phyloP scores from a whole-genome alignment of 2,113 vertebrate species.

The Scatophagus argus region DNA sequence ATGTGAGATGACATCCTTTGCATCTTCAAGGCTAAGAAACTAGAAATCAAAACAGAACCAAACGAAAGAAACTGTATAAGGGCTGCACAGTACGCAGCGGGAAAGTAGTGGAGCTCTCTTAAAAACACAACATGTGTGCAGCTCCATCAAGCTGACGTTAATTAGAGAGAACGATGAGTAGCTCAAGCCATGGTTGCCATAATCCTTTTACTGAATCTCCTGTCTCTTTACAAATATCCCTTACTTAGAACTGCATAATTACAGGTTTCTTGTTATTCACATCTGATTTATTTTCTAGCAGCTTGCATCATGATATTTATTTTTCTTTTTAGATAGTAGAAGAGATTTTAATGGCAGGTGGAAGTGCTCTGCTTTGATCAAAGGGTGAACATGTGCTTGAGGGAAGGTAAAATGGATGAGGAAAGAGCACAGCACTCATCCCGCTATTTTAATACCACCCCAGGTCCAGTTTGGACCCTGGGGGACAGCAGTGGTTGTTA shows the following conservation, averaged over 20 bases:
- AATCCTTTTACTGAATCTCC: conserved; percentile 2
- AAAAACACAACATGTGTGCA: conserved; percentile 17
- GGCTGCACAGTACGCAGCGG: neutral
- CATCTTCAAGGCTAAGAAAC: neutral
- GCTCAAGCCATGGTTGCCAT: conserved; percentile 49
- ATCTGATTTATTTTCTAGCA: conserved; percentile 21
- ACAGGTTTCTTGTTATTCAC: conserved; percentile 11
- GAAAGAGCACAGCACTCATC: neutral
- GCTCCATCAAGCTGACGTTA: conserved; percentile 54
- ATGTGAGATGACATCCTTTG: neutral
- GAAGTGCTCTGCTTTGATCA: conserved; percentile 30
- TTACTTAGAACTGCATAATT: conserved; percentile 43
- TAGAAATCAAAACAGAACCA: neutral
- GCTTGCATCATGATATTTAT: neutral
- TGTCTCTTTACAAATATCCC: conserved; percentile 38
- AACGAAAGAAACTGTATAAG: neutral
- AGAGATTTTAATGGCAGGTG: conserved; percentile 16
- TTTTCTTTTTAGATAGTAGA: conserved; percentile 3
- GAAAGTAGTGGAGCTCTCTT: conserved; percentile 5
- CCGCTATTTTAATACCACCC: conserved; percentile 31
- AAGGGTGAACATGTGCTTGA: conserved; percentile 33
- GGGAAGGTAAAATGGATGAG: conserved; percentile 13
- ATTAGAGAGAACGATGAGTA: conserved; percentile 62
- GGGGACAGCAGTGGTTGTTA: conserved; percentile 13
- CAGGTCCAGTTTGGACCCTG: conserved; percentile 17